phyloP scores from a whole-genome alignment of 1,140 invertebrate species.

The Asbolus verrucosus region DNA sequence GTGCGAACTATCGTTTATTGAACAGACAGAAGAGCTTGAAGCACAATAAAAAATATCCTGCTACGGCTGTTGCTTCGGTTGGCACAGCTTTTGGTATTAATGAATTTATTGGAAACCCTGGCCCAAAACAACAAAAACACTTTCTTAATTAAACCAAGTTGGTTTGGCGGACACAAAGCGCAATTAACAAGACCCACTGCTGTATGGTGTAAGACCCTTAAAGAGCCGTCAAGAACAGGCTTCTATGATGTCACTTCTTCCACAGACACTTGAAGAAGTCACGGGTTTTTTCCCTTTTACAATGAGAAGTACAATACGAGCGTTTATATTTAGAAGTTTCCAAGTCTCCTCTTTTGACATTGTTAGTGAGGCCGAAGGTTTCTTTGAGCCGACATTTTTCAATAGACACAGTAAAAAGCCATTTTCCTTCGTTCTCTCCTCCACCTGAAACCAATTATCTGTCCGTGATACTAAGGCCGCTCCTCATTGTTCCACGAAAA shows the following conservation, averaged over 20 bases:
- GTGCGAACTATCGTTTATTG: constrained; percentile 8
- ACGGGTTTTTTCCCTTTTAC: constrained; percentile 32
- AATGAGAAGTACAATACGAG: constrained; percentile 6
- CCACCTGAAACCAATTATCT: constrained; percentile 45
- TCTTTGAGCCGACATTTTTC: constrained; percentile 6
- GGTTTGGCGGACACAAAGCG: constrained; percentile 20
- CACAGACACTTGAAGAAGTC: constrained; percentile 39
- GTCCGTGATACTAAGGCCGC: neutral
- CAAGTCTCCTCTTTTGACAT: constrained; percentile 22
- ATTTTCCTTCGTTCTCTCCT: constrained; percentile 2
- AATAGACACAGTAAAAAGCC: neutral
- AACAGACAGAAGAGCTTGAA: no score
- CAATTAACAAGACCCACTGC: constrained; percentile 24
- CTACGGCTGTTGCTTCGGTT: no score
- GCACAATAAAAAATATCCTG: no score
- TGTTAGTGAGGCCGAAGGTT: neutral
- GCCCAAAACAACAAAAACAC: constrained; percentile 12
- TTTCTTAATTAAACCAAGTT: constrained; percentile 36
- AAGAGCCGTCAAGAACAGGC: constrained; percentile 27
- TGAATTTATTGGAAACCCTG: constrained; percentile 15
- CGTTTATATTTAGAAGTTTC: constrained; percentile 41
- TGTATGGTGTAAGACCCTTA: constrained; percentile 21
- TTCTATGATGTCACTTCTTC: constrained; percentile 19
- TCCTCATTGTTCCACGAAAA: neutral
- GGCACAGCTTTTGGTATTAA: no score